Conservation (phyloP, 2,113 vertebrate genomes). For the Isichthys henryi region DNA sequence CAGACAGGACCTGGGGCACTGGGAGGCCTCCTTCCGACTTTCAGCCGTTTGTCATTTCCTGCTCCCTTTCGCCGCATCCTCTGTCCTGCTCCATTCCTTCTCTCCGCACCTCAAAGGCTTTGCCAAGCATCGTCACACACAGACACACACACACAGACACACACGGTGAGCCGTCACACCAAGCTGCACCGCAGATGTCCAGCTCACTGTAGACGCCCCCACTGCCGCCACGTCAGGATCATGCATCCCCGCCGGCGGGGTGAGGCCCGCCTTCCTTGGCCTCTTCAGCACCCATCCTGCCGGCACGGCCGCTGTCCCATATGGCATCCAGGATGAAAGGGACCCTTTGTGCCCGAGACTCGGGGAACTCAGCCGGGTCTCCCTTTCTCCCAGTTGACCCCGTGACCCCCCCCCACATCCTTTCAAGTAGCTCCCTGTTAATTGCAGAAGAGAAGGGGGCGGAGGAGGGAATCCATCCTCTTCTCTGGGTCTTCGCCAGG, state of each 20-base stretch:
- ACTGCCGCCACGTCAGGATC: neutral
- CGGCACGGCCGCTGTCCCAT: neutral
- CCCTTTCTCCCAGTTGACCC: slow-evolving; percentile 14
- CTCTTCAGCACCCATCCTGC: neutral
- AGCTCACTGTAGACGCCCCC: neutral
- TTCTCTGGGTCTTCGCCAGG: neutral
- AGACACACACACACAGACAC: neutral
- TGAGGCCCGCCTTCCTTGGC: neutral
- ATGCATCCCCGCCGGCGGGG: neutral
- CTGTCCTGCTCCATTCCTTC: neutral
- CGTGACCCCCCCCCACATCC: slow-evolving; percentile 15
- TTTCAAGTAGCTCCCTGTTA: slow-evolving; percentile 44
- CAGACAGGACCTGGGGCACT: neutral
- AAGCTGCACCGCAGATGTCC: neutral
- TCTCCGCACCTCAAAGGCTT: neutral
- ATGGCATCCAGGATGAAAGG: slow-evolving; percentile 30
- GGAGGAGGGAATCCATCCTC: neutral
- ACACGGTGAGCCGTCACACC: neutral
- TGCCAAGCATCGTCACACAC: neutral
- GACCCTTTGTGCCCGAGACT: neutral
- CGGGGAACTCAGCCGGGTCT: neutral
- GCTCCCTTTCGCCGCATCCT: neutral
- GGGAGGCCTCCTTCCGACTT: neutral
- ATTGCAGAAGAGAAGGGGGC: slow-evolving; percentile 33
- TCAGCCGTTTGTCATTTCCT: neutral